Evolutionary conservation across 2,888 invertebrate genomes (phyloP).

Genomic region (Steinernema scapterisci): DNA sequence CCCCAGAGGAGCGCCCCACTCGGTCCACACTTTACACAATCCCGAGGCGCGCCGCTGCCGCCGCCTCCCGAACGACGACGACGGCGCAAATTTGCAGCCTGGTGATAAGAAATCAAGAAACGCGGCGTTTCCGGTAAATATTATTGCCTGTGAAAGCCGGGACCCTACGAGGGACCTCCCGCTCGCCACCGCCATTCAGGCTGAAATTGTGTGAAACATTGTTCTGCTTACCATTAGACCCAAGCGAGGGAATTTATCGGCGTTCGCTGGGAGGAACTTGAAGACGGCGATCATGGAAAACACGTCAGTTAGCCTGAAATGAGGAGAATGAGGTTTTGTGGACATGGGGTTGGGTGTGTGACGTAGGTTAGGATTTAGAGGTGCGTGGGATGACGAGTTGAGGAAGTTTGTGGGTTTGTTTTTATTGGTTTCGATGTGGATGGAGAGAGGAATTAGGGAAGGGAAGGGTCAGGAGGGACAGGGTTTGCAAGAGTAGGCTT

Average conservation of each 20-base stretch:
- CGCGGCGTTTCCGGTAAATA: conserved; percentile 30
- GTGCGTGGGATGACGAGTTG: too few species aligned
- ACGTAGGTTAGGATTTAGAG: too few species aligned
- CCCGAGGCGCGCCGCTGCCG: background rate
- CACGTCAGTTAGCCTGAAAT: conserved; percentile 42
- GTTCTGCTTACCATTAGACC: conserved; percentile 21
- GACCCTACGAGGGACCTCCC: too few species aligned
- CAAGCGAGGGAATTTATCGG: conserved; percentile 14
- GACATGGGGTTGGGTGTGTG: too few species aligned
- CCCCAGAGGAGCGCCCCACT: too few species aligned
- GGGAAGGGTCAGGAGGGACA: too few species aligned
- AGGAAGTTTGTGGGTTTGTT: too few species aligned
- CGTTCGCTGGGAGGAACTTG: conserved; percentile 30
- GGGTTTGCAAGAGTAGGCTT: too few species aligned
- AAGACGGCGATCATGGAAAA: conserved; percentile 45
- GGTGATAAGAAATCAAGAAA: conserved; percentile 24
- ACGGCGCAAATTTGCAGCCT: background rate
- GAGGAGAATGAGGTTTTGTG: background rate
- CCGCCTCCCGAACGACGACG: background rate
- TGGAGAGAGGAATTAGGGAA: too few species aligned
- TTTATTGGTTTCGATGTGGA: too few species aligned
- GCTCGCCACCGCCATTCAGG: too few species aligned
- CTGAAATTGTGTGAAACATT: too few species aligned
- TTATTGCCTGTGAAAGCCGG: background rate
- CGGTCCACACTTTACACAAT: conserved; percentile 8